phyloP scores from a whole-genome alignment of 2,888 invertebrate genomes.

The Acanthococcus lagerstroemiae region DNA sequence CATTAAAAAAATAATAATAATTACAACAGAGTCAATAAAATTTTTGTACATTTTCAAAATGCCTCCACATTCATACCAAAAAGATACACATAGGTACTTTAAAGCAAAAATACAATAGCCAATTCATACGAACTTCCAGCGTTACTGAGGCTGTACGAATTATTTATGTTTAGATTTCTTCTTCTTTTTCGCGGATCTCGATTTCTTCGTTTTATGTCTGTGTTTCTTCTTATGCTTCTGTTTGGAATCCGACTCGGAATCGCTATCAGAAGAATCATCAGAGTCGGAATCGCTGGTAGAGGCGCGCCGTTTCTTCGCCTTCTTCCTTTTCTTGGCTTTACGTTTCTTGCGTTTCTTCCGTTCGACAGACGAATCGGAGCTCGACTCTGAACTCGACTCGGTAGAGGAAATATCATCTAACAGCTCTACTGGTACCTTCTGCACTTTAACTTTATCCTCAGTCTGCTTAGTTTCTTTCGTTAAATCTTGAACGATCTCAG shows the following conservation, averaged over 20 bases:
- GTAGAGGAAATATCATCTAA: conserved; percentile 27
- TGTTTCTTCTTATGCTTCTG: conserved; percentile 32
- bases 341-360: conserved; percentile 30
- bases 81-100: too few species aligned
- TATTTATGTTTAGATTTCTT: conserved; percentile 31
- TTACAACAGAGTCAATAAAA: too few species aligned
- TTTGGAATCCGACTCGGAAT: conserved; percentile 24
- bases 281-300: conserved; percentile 13
- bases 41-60: too few species aligned
- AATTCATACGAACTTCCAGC: too few species aligned
- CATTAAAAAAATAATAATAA: too few species aligned
- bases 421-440: conserved; percentile 27
- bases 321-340: conserved; percentile 18
- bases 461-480: conserved; percentile 31
- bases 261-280: conserved; percentile 20
- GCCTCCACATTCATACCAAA: too few species aligned
- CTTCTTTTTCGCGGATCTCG: conserved; percentile 31
- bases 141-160: not conserved
- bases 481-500: conserved; percentile 23
- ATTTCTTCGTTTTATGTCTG: conserved; percentile 30
- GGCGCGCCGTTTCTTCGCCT: conserved; percentile 8
- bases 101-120: too few species aligned
- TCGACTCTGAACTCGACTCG: conserved; percentile 20
- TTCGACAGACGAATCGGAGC: conserved; percentile 20
- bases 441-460: conserved; percentile 30